phyloP scores from a whole-genome alignment of 2,888 invertebrate genomes.

The Spisula solida region DNA sequence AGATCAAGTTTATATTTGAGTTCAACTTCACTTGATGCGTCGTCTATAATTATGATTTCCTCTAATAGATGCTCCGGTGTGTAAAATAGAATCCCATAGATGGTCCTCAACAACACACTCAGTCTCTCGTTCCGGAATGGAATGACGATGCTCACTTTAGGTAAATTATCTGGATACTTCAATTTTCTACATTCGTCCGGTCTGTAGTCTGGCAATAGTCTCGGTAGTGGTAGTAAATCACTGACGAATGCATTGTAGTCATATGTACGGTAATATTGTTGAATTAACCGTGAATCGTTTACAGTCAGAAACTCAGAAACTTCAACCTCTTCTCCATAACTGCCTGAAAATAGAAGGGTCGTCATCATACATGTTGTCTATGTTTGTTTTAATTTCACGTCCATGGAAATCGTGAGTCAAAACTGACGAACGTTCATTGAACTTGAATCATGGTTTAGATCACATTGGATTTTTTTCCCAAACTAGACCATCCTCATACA shows the following conservation, averaged over 20 bases:
- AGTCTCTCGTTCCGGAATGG: constrained; percentile 64
- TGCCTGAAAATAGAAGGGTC: constrained; percentile 8
- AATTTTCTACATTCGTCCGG: constrained; percentile 38
- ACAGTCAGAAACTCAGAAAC: not conserved
- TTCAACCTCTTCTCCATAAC: constrained; percentile 27
- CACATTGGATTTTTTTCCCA: too few species aligned
- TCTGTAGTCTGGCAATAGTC: constrained; percentile 49
- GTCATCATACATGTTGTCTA: too few species aligned
- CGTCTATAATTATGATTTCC: constrained; percentile 66
- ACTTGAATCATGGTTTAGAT: too few species aligned
- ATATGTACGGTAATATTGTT: constrained; percentile 28
- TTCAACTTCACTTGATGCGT: constrained; percentile 59
- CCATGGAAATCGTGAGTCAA: too few species aligned
- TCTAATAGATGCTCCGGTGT: constrained; percentile 53
- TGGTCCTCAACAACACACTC: constrained; percentile 55
- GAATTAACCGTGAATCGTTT: not conserved
- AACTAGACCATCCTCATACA: too few species aligned
- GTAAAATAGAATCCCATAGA: constrained; percentile 60
- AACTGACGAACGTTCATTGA: too few species aligned
- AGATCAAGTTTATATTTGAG: constrained; percentile 51
- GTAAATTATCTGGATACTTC: constrained; percentile 41
- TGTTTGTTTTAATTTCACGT: too few species aligned
- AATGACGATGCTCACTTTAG: constrained; percentile 55
- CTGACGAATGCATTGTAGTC: constrained; percentile 61
- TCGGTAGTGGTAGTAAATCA: constrained; percentile 50